Evolutionary conservation across 2,797 vertebrate species (phyloP), one percentile per base, ranked within the genome.

Genomic region (Decapterus maruadsi): DNA sequence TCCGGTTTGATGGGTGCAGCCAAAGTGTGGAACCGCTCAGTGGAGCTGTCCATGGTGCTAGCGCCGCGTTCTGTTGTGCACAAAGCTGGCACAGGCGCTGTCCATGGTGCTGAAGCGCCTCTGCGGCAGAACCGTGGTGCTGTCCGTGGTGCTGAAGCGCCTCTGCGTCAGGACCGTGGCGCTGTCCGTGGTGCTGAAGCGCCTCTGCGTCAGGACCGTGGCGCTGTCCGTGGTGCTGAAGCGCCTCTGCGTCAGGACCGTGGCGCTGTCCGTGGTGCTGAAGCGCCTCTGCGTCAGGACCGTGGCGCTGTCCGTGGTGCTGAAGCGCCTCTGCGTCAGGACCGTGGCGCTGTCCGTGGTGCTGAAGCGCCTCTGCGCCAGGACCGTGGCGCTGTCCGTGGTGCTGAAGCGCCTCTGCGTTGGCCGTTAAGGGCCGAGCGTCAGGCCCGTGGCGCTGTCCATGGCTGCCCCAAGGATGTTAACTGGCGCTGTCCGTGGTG

Each of bases 1-100:
- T 76, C 42, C 53, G 20, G 68, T 56, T 45, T 70, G 75, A 70
- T 22, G 6, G 72, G 29, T 69, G 72, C 71, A 75, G 69, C 31
- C 59, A 54, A 68, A 69, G 64, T 22, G 45, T 5, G 1, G 42
- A 29, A 67, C 45, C 45, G 14, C 19, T 43, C 26, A 11, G 69
- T 29, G 62, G 56, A 1, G 38, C 68, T 73, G 77, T 79, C 80
- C 59, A 0, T 45, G 74, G 67, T 65, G 10, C 65, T n/a, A 0
- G 10, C 6, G 19, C 29, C 17, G 34, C 1, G 1, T 48, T 48
- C 56, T 22, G 69, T 38, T 45, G 54, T 29, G 50, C 14, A 1
- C 8, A n/a, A 16, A 9, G 51, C 34, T 54, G 34, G 19, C 2
- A 19, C 38, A 7, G 55, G 43, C 29, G 43, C 63, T 67, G 58